Evolutionary conservation across 2,888 invertebrate species (phyloP).

Genomic region (Nebria salina): DNA sequence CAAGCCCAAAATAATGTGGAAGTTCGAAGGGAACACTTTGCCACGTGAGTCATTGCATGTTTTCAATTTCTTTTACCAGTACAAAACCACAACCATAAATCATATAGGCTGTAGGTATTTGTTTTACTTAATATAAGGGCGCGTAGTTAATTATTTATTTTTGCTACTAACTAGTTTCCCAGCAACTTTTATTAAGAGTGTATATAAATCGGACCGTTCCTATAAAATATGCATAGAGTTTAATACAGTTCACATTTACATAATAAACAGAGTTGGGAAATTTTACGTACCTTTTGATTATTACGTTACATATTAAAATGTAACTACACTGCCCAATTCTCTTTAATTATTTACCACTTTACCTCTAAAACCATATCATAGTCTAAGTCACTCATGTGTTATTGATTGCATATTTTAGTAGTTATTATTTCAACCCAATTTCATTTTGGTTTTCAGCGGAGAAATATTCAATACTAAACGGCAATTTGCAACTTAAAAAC

Average conservation of each 20-base stretch:
- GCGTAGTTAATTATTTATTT: background rate
- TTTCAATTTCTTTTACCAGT: background rate
- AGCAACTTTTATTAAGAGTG: background rate
- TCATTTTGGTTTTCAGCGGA: slow-evolving; percentile 38
- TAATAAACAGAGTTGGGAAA: slow-evolving; percentile 26
- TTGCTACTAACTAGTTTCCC: background rate
- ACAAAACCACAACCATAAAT: background rate
- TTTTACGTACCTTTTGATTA: slow-evolving; percentile 2
- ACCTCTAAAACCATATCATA: too few species aligned
- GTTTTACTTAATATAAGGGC: background rate
- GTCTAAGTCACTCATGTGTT: too few species aligned
- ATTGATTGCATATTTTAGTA: too few species aligned
- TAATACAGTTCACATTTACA: slow-evolving; percentile 32
- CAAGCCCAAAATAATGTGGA: slow-evolving; percentile 43
- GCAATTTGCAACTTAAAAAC: slow-evolving; percentile 65
- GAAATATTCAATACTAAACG: slow-evolving; percentile 62
- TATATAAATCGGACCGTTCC: background rate
- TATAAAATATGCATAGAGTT: slow-evolving; percentile 36
- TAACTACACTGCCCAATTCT: too few species aligned
- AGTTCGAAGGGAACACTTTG: slow-evolving; percentile 38
- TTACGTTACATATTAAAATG: background rate
- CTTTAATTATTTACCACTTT: too few species aligned
- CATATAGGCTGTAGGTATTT: background rate
- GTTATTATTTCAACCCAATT: too few species aligned
- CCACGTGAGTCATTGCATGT: slow-evolving; percentile 25